Evolutionary conservation across 2,888 invertebrate species (phyloP), one percentile per base, ranked within the genome.

Genomic region (Polydrusus tereticollis): DNA sequence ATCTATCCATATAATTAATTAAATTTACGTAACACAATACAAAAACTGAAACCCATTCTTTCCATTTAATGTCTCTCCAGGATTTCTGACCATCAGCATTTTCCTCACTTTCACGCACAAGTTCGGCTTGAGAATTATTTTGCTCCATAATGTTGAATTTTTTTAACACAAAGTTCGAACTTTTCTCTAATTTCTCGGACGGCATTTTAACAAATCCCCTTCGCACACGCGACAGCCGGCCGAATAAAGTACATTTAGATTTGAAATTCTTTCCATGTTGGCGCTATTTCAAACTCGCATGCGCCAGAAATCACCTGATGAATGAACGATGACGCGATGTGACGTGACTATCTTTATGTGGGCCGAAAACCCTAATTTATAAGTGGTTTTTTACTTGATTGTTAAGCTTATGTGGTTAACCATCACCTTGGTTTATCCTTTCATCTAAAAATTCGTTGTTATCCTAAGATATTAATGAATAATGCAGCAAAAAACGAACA

Each of bases 1-100:
- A 98, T 84, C 99, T 92, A 87, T 99, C 99, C 98, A 99, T 99
- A 84, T 99, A 99, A 87, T 99, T 99, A 84, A 99, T 96, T 79
- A 99, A 91, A 87, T 99, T 99, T 77, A 99, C 94, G 83, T 92
- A 95, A 85, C 95, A 96, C 81, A 98, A 87, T 78, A 97, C 91
- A 60, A 87, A 86, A 69, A 97, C 94, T 64, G 94, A 93, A 79
- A 89, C 81, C 88, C 89, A 90, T 82, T 90, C 88, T 62, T 81
- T 78, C 29, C 78, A 79, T 20, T 86, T 87, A 47, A 90, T 82
- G 74, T 84, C 82, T 70, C 83, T 83, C 69, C 85, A 79, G 66
- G 79, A 80, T 77, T 78, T 80, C 68, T 79, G 77, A 63, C 73
- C 69, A 33, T 72, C 67, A 21, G 77, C 78, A 8, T 63, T 65